These are phyloP conservation scores for Tipula vernalis DNA, from an alignment of 2,888 invertebrate species.

Conservation along the genomic window DNA sequence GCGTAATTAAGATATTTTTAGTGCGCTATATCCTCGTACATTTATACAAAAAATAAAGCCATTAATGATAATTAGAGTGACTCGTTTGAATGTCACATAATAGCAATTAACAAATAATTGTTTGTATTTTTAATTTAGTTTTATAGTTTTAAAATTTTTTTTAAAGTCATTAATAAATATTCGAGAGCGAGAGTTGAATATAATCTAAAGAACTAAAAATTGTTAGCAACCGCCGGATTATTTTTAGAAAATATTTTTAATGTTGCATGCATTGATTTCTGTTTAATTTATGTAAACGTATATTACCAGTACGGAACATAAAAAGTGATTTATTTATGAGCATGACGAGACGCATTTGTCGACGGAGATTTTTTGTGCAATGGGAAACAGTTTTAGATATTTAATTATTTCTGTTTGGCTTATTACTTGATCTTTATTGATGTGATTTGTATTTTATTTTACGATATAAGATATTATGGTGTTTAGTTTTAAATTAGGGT, in stretches of 20 bases:
- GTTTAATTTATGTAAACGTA: not conserved
- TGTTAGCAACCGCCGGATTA: not conserved
- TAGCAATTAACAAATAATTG: not conserved
- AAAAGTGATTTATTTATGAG: not conserved
- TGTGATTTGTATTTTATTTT: no score
- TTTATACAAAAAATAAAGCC: not conserved
- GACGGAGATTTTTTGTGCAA: not conserved
- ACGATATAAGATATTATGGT: no score
- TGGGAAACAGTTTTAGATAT: not conserved
- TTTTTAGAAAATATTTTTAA: not conserved
- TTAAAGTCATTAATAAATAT: not conserved
- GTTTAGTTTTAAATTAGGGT: no score
- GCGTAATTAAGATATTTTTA: not conserved
- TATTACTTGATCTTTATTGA: no score
- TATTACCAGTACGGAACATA: not conserved
- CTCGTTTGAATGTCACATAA: not conserved
- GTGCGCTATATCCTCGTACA: not conserved
- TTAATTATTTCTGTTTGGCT: no score
- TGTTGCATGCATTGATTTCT: not conserved
- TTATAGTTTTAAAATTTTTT: not conserved
- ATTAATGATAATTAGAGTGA: not conserved
- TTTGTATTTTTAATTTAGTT: not conserved
- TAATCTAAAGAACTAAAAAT: not conserved
- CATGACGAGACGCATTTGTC: not conserved
- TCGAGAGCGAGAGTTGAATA: not conserved